Evolutionary conservation across 2,797 vertebrate species (phyloP).

Genomic region (Menidia menidia): DNA sequence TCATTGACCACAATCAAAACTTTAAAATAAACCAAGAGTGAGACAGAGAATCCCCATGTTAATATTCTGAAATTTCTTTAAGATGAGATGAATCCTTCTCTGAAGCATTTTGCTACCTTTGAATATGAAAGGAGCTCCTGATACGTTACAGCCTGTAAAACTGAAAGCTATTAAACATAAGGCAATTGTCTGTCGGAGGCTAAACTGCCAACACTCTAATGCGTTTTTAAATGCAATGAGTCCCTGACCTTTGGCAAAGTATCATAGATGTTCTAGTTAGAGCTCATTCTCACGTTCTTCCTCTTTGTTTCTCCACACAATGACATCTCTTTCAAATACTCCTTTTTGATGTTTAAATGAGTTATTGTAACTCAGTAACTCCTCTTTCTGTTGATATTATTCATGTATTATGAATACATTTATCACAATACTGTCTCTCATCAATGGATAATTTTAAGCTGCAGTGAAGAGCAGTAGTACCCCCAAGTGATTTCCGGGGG

Average conservation of each 20-base stretch:
- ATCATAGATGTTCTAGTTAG: neutral
- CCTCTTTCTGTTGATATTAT: neutral
- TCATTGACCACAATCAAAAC: neutral
- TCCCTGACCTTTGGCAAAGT: constrained; percentile 5
- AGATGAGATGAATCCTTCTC: constrained; percentile 19
- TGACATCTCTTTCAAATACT: neutral
- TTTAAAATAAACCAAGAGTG: neutral
- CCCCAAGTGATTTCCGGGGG: constrained; percentile 39
- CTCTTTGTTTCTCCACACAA: constrained; percentile 6
- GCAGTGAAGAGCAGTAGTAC: constrained; percentile 54
- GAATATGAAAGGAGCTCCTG: neutral
- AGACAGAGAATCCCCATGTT: neutral
- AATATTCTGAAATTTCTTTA: neutral
- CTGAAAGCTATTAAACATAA: neutral
- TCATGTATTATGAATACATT: constrained; percentile 6
- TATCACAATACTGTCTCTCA: neutral
- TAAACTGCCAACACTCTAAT: neutral
- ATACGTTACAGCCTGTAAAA: constrained; percentile 3
- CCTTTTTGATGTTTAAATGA: neutral
- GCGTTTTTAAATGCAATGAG: constrained; percentile 1
- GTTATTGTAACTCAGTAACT: constrained; percentile 13
- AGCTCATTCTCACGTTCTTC: neutral
- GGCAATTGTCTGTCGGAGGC: constrained; percentile 2
- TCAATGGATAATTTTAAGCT: neutral
- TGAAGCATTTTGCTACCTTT: constrained; percentile 8